A percentile compares a stretch with the other conserved stretches of the same genome.
phyloP scores from a whole-genome alignment of 1,140 invertebrate genomes.

The Drosophila cardini region DNA sequence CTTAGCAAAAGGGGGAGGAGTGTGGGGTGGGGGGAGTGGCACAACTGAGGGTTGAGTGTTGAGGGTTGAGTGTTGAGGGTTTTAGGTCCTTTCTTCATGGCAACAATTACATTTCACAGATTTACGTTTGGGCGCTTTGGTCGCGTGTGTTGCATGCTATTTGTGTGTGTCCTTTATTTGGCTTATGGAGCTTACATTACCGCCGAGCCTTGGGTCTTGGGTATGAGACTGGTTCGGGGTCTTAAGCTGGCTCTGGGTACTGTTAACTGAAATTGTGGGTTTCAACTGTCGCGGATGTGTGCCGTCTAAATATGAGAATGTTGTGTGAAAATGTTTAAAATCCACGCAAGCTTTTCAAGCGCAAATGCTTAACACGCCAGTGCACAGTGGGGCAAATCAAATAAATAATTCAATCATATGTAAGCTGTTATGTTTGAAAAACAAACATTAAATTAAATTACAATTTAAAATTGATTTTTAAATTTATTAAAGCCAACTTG shows the following conservation, averaged over 20 bases:
- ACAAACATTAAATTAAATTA: neutral
- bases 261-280: constrained; percentile 11
- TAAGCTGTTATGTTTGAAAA: neutral
- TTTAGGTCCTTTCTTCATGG: constrained; percentile 60
- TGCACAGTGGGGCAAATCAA: constrained; percentile 12
- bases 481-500: neutral
- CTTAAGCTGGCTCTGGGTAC: constrained; percentile 37
- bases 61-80: constrained; percentile 7
- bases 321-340: constrained; percentile 83
- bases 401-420: neutral
- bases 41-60: neutral
- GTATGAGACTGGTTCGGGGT: neutral
- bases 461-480: neutral
- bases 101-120: constrained; percentile 82
- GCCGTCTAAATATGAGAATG: constrained; percentile 82
- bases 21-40: neutral
- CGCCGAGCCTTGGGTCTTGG: constrained; percentile 37
- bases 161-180: constrained; percentile 77
- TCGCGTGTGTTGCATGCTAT: constrained; percentile 79
- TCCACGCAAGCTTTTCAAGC: constrained; percentile 75
- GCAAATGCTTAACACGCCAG: constrained; percentile 77
- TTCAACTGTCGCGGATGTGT: constrained; percentile 63
- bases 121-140: constrained; percentile 69
- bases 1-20: constrained; percentile 40
- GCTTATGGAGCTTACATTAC: constrained; percentile 77